A percentile compares a stretch with the other conserved stretches of the same genome.
Conservation (phyloP, 2,888 invertebrate species). For the Eutolmus rufibarbis region DNA sequence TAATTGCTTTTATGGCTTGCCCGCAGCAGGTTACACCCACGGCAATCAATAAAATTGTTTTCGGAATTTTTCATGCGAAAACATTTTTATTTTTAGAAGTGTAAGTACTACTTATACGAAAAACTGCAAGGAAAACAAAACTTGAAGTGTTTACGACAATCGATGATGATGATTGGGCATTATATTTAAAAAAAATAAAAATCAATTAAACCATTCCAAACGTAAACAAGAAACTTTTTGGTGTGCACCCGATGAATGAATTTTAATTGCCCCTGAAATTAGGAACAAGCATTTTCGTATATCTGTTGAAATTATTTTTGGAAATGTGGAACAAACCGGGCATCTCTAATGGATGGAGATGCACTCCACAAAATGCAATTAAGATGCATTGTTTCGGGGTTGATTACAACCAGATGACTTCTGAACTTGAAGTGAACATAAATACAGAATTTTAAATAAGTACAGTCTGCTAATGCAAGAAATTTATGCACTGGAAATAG, state of each 20-base stretch:
- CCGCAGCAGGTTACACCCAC: background rate
- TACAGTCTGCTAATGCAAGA: background rate
- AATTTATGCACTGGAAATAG: background rate
- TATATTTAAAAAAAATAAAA: background rate
- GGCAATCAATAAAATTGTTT: background rate
- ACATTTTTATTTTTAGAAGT: background rate
- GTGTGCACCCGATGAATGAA: background rate
- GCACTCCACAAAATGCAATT: background rate
- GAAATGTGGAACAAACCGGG: background rate
- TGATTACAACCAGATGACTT: background rate
- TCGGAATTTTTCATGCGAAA: background rate
- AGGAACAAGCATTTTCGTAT: background rate
- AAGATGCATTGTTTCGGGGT: background rate
- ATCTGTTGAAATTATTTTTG: background rate
- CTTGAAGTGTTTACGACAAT: background rate
- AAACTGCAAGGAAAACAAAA: background rate
- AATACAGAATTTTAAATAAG: background rate
- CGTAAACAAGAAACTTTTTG: background rate
- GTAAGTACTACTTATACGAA: background rate
- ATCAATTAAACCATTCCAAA: background rate
- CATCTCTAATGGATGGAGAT: background rate
- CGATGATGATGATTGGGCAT: background rate
- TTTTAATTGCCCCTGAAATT: background rate
- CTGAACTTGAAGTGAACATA: background rate
- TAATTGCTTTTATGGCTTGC: background rate